Evolutionary conservation across 2,113 vertebrate genomes (phyloP), one percentile per base, ranked within the genome.

Genomic region (Tyrannus savana): DNA sequence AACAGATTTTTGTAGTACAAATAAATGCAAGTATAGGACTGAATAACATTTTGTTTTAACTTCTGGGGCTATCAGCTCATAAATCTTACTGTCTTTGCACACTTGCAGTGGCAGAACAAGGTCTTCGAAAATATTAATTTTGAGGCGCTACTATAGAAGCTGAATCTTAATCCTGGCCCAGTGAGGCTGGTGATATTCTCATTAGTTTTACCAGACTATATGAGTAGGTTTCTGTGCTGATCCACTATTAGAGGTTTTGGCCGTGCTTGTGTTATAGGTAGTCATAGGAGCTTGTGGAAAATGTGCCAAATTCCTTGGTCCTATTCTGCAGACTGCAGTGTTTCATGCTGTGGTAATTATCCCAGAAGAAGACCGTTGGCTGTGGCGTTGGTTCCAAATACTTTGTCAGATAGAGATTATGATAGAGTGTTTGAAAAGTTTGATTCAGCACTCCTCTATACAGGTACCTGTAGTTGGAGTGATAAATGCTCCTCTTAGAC

Each of bases 401-500:
- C 14, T 72, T 58, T 12, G 33, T 82, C 28, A 23, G 75, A 12
- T 44, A 47, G 24, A 28, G n/a, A 39, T 60, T 64, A 24, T 52
- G 53, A 35, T 33, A 39, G 30, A 31, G 44, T 56, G 18, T 42
- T 84, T 50, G 23, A 72, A 83, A 89, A 81, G 21, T 35, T 35
- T 35, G 2, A 19, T 87, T 76, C 53, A 22, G 69, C 12, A 9
- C 63, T 55, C 3, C 0, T 71, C 22, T 49, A 0, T 53, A 58
- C 23, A 0, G 2, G 19, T 69, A 64, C 27, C 19, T 52, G 9
- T 56, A 81, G n/a, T 13, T 62, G 37, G 35, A 89, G 24, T 30
- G 35, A 53, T 77, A 69, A 69, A 58, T 44, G 14, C 10, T 77
- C 9, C 7, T 60, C 15, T 73, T 80, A 52, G 59, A 50, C 41